Percentiles rank a stretch among this genome's conserved stretches.
phyloP scores from a whole-genome alignment of 2,113 vertebrate genomes.

The Pluvialis apricaria region DNA sequence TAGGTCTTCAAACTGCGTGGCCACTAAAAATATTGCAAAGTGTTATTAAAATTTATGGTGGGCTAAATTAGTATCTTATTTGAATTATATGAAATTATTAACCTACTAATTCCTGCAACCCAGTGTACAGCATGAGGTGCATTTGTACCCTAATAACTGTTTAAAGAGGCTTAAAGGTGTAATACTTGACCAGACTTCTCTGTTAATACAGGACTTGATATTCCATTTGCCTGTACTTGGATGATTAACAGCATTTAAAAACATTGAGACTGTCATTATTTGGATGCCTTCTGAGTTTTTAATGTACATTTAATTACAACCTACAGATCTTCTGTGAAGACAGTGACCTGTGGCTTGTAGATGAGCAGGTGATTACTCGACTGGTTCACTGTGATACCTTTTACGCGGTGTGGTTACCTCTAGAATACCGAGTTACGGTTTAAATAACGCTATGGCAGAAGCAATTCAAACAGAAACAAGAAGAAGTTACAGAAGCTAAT shows the following conservation, averaged over 20 bases:
- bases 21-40: background rate
- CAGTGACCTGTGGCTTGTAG: slow-evolving; percentile 7
- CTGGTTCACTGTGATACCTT: background rate
- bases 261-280: background rate
- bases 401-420: background rate
- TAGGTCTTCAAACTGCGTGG: background rate
- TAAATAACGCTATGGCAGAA: background rate
- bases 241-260: slow-evolving; percentile 27
- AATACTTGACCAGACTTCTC: background rate
- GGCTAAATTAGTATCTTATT: slow-evolving; percentile 13
- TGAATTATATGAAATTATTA: slow-evolving; percentile 25
- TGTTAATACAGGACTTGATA: background rate
- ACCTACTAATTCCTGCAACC: slow-evolving; percentile 16
- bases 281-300: background rate
- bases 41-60: slow-evolving; percentile 14
- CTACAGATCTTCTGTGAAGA: background rate
- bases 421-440: background rate
- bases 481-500: background rate
- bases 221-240: background rate
- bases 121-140: background rate
- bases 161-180: background rate
- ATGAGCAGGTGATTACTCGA: background rate
- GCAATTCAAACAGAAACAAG: background rate
- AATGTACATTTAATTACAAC: slow-evolving; percentile 27
- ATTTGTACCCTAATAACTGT: background rate